Percentiles rank a stretch among this genome's conserved stretches.
Conservation (phyloP, 1,140 invertebrate genomes). For the Manduca sexta region DNA sequence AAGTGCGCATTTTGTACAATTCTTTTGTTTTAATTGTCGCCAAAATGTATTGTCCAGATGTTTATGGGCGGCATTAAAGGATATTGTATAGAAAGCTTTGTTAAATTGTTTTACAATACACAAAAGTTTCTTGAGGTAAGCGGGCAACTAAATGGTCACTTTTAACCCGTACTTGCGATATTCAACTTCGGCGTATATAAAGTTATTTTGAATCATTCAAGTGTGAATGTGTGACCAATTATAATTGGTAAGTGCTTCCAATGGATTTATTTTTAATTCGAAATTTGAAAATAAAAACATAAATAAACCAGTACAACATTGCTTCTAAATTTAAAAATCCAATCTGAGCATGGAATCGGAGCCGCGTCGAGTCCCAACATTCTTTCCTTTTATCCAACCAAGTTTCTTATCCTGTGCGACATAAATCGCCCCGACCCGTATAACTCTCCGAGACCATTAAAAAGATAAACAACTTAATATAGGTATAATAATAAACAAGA, state of each 20-base stretch:
- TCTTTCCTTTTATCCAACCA: slow-evolving; percentile 51
- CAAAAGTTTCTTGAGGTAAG: neutral
- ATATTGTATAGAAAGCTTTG: too few species aligned
- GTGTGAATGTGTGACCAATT: too few species aligned
- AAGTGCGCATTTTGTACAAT: slow-evolving; percentile 48
- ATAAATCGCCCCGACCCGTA: slow-evolving; percentile 65
- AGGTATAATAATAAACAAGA: slow-evolving; percentile 70
- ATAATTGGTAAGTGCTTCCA: neutral
- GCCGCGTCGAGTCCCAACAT: slow-evolving; percentile 43
- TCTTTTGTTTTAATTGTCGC: slow-evolving; percentile 12
- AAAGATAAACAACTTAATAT: slow-evolving; percentile 73
- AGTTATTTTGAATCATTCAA: too few species aligned
- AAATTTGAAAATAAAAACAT: slow-evolving; percentile 1
- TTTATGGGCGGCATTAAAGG: too few species aligned
- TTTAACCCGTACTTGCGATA: too few species aligned
- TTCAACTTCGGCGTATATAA: too few species aligned
- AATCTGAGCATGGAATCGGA: slow-evolving; percentile 61
- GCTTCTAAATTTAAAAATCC: slow-evolving; percentile 66
- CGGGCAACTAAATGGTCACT: too few species aligned
- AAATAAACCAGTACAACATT: slow-evolving; percentile 36
- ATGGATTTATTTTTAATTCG: neutral
- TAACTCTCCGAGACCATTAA: slow-evolving; percentile 67
- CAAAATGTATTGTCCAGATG: too few species aligned
- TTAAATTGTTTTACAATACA: too few species aligned
- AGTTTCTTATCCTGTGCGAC: slow-evolving; percentile 54